Evolutionary conservation across 2,113 vertebrate species (phyloP), one percentile per base, ranked within the genome.

Genomic region (Aldabrachelys gigantea): DNA sequence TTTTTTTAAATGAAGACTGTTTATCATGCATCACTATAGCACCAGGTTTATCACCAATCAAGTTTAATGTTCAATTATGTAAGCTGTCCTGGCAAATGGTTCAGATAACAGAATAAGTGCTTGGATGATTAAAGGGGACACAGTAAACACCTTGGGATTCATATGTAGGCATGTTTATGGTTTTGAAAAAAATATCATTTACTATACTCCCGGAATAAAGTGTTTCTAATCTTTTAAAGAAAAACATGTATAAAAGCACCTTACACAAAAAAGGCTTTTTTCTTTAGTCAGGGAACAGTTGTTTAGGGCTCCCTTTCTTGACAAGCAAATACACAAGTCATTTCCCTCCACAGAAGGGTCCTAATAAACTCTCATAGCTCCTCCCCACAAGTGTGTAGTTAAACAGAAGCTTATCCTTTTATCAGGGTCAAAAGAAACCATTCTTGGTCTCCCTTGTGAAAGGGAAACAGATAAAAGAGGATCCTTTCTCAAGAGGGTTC

Each of bases 1-100:
- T 38, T n/a, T 69, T n/a, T 65, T 65, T 8, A 69, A 80, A 0
- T 41, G 5, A 84, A 56, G 5, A 59, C 2, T 41, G 12, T 2
- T 4, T 29, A 4, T 35, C 11, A 50, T 92, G 41, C 10, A 10
- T 24, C 50, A 14, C 3, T 76, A 47, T 88, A 84, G 47, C 11
- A 92, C 22, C n/a, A 52, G 4, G 27, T 90, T 82, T 87, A 21
- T 88, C 17, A 16, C 2, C 4, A 14, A 3, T 2, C 21, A 80
- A 82, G 82, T 57, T 41, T 84, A 9, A 35, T 59, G 49, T 86
- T 93, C 56, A 44, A 0, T 49, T 80, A 41, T 79, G 90, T 2
- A 2, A 88, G 21, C 41, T 65, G 14, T 0, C 0, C 35, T n/a
- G 41, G 85, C 5, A 91, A 86, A 22, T 19, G 2, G 52, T 54